Evolutionary conservation across 2,797 vertebrate genomes (phyloP), one percentile per base, ranked within the genome.

Genomic region (Brachymystax lenok): DNA sequence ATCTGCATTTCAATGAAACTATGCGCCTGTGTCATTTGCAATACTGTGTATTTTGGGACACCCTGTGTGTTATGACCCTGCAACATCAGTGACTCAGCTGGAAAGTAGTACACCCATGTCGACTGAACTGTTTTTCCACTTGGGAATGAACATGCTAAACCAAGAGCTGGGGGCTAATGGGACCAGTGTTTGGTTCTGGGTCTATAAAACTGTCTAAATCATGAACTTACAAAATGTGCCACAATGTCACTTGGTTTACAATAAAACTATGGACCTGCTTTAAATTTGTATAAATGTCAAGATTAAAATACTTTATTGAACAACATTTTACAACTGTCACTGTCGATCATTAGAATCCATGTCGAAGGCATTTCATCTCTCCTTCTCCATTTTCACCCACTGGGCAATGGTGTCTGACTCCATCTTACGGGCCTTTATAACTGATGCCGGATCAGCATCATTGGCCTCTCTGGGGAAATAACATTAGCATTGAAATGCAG

Each of bases 361-460:
- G 24, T 64, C 54, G 10, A 28, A 71, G 28, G 2, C 40, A 21
- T 21, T 56, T 56, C 74, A 5, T 81, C 50, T 27, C 33, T 59
- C 59, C 77, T 83, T 86, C 79, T 90, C 92, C 74, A 73, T 79
- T 82, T 93, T 87, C 78, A 97, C 94, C 97, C 97, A 99, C 74
- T 88, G 61, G 0, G 50, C 33, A n/a, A 98, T 97, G 80, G 96
- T 83, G 16, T 80, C 74, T 0, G 95, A 94, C 79, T 99, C 97
- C 0, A 88, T 87, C 86, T 81, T 89, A 52, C 97, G 95, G 2
- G 83, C 96, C 1, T 83, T 85, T 0, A 77, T 81, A 1, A 96
- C 97, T 0, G 96, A 96, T 0, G 1, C 78, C 0, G 97, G 97
- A 82, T 98, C 97, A 0, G 90, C 91, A 0, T 93, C 86, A 13